Base-by-base conservation (phyloP, 2,113 vertebrate species). In the Acanthochromis polyacanthus region DNA sequence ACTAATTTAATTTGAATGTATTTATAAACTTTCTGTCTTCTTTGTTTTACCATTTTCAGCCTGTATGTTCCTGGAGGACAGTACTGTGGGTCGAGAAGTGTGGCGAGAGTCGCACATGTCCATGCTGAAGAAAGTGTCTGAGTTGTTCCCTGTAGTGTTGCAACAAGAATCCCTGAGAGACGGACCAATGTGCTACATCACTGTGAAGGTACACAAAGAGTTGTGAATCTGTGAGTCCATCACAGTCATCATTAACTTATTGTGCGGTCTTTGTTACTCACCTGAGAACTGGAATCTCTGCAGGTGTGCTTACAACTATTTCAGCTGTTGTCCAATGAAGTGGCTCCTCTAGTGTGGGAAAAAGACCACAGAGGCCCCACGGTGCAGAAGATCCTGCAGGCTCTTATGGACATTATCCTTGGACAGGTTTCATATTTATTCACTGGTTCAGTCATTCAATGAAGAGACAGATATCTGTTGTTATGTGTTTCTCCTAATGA, bases 261-360 rank as follows among this genome's bases (percentile, higher is more conserved):
- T 60, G 16, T 36, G 1, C 38, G 12, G 64, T 52, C 15, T 43
- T 10, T 53, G 28, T 70, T 7, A 50, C 65, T 71, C 56, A 83
- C 56, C 1, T 5, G 22, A 56, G 22, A 56, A 51, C 50, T 79
- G 30, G 51, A 20, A 32, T 78, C n/a, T 71, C 40, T 53, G 15
- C 91, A 97, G 97, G 84, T 95, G n/a, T 97, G 96, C 81, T 92
- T 98, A 76, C 96, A 96, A 78, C 84, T 96, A 16, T 98, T 97
- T 85, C 96, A 96, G 90, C 81, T 55, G 0, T 67, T 97, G 82
- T 88, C 96, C 0, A 61, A 86, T 61, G 92, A 95, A 0, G 78
- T 97, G 61, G 78, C 89, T 12, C 90, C 90, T n/a, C 63, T 95
- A 1, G 94, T 93, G 2, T 97, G 95, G 95, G 84, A 80, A 0